These are phyloP conservation scores for Scopus umbretta DNA, from an alignment of 2,113 vertebrate species.

Conservation along the genomic window DNA sequence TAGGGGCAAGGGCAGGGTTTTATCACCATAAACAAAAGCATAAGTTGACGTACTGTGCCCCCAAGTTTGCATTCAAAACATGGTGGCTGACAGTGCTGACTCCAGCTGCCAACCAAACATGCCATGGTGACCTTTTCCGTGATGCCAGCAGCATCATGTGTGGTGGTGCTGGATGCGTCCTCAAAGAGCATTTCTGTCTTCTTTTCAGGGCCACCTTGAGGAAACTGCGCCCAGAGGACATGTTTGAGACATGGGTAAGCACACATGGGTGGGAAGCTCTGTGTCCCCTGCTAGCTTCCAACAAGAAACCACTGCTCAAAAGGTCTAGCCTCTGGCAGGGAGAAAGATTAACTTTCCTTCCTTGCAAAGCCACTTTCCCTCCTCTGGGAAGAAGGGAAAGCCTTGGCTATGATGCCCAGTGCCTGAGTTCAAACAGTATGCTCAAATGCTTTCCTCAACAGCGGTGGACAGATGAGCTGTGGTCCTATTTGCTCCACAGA, in stretches of 20 bases:
- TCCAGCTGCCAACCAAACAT: background rate
- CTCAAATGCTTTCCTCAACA: background rate
- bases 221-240: slow-evolving; percentile 91
- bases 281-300: background rate
- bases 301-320: background rate
- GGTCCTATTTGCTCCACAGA: background rate
- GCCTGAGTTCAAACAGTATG: background rate
- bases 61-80: background rate
- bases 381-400: background rate
- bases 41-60: background rate
- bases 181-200: background rate
- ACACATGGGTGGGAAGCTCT: rapidly evolving
- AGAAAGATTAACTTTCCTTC: background rate
- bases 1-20: background rate
- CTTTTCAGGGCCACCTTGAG: slow-evolving; percentile 86
- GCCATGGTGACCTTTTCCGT: background rate
- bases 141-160: rapidly evolving
- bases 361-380: background rate
- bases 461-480: background rate
- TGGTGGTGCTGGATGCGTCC: background rate
- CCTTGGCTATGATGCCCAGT: background rate
- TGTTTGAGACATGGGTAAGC: slow-evolving; percentile 98
- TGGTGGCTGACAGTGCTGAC: rapidly evolving
- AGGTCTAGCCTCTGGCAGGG: background rate
- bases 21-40: background rate